Evolutionary conservation across 2,113 vertebrate species (phyloP).

Genomic region (Carollia perspicillata): DNA sequence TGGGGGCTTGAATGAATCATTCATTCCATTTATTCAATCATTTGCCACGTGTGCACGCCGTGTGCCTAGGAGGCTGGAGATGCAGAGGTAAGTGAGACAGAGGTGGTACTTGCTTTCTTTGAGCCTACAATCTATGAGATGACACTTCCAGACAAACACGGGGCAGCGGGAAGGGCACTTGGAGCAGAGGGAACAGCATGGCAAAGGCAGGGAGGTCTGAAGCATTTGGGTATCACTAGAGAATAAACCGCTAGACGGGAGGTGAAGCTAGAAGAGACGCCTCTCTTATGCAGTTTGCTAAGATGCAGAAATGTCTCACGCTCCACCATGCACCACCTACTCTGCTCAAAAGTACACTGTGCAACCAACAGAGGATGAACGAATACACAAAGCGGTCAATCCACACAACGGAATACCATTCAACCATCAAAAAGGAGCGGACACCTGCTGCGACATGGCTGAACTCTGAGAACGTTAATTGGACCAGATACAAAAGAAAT

Average conservation of each 20-base stretch:
- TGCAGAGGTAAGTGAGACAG: background rate
- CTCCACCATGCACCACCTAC: too few relatives aligned
- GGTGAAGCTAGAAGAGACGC: background rate
- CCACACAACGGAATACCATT: fast-evolving
- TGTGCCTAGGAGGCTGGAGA: background rate
- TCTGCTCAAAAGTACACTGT: background rate
- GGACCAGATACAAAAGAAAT: background rate
- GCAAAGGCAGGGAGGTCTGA: background rate
- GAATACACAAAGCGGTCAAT: background rate
- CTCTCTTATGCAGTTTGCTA: background rate
- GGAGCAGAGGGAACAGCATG: background rate
- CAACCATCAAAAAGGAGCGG: background rate
- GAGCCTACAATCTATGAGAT: background rate
- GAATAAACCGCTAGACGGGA: background rate
- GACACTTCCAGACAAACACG: background rate
- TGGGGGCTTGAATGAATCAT: too few relatives aligned
- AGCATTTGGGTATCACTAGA: background rate
- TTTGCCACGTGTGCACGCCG: fast-evolving
- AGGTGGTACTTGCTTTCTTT: background rate
- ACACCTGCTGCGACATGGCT: fast-evolving
- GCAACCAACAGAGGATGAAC: background rate
- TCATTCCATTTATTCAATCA: background rate
- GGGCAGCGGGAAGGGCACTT: background rate
- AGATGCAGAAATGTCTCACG: background rate
- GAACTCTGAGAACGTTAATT: too few relatives aligned